phyloP scores from a whole-genome alignment of 2,797 vertebrate genomes.

The Potorous gilbertii region DNA sequence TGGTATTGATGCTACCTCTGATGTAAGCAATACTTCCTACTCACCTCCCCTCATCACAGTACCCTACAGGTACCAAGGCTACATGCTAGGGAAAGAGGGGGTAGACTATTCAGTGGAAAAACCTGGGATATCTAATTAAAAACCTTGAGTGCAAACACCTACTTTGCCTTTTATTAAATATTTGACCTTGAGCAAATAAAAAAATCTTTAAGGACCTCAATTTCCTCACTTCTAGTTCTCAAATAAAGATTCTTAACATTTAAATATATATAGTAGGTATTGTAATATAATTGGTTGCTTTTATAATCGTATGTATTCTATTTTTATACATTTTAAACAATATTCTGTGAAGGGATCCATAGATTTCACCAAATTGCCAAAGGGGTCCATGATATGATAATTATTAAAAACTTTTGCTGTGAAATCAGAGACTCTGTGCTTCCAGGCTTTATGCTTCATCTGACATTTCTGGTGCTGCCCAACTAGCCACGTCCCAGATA shows the following conservation, averaged over 20 bases:
- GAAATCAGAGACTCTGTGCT: not conserved
- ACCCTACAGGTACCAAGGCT: not conserved
- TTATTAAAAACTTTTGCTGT: not conserved
- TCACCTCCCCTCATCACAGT: not conserved
- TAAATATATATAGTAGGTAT: not conserved
- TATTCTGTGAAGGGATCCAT: not conserved
- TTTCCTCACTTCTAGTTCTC: not conserved
- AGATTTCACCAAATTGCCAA: not conserved
- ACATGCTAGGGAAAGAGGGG: not conserved
- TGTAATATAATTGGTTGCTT: not conserved
- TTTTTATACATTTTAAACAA: not conserved
- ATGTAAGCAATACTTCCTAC: not conserved
- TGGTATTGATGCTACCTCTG: not conserved
- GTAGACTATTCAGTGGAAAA: not conserved
- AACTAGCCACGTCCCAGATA: not conserved
- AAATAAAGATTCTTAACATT: too few species aligned
- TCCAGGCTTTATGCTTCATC: not conserved
- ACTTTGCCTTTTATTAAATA: not conserved
- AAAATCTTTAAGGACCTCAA: not conserved
- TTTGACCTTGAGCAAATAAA: not conserved
- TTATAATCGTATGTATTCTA: not conserved
- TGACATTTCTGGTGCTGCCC: not conserved
- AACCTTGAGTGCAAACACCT: not conserved
- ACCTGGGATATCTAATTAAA: not conserved
- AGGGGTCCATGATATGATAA: not conserved